Base-by-base conservation (phyloP, 2,888 invertebrate genomes). In the Epinotia bilunana region DNA sequence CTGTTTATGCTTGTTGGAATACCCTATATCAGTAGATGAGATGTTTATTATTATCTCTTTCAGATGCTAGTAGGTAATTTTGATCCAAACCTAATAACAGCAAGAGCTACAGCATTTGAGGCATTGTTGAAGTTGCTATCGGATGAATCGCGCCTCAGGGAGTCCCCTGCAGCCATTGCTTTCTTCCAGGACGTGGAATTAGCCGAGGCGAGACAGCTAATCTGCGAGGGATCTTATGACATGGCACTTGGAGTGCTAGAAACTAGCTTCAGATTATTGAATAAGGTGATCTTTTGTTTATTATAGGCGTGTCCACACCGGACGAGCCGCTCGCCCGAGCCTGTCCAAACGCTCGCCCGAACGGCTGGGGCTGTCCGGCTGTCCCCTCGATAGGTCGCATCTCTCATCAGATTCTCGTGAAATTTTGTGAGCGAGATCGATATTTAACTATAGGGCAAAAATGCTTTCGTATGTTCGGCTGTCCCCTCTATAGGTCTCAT, bases 141-240 rank as follows among this genome's bases (percentile, higher is more conserved):
- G 0, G 90, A 86, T 78, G 95, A 95, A 72, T 92, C 94, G 55
- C 91, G 93, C 60, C 86, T 97, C 13, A 91, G 96, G 79, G 95
- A 95, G 61, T 94, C 96, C 13, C 87, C 91, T 3, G 89, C 94
- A 33, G 94, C 96, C 77, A 87, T 96, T 65, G 82, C 91, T 55
- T 97, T 97, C 86, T 94, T 97, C 76, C 96, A 96, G 87, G 94
- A 95, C 73, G 91, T 93, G 60, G 97, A 97, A 87, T 84, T 96
- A 72, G 91, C 85, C 63, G 95, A 95, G 83, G 96, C 96, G 1
- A 95, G 95, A 79, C 91, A 92, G 82, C 92, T 95, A 69, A 91
- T 97, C 78, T 91, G 91, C 53, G 94, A 95, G 76, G 94, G 94
- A 33, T 95, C 95, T 77, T 95, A 95, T 89, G 95, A 95, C 78